phyloP scores from a whole-genome alignment of 2,888 invertebrate species.

The Drosophila peninsularis region DNA sequence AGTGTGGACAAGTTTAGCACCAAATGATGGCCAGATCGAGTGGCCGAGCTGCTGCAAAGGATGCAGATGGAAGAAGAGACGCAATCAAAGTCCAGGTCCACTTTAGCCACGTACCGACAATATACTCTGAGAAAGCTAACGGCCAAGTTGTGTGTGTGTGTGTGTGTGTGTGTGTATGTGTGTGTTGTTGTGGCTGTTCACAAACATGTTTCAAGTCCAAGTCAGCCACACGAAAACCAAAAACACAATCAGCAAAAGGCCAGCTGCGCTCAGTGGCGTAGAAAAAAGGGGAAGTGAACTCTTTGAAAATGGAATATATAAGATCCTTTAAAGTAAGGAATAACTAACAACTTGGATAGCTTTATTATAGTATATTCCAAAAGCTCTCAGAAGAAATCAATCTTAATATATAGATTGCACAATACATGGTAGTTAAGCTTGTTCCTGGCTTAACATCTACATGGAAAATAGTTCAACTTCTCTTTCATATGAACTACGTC shows the following conservation, averaged over 20 bases:
- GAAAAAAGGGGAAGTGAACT: neutral
- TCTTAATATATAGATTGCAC: neutral
- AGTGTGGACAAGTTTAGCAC: conserved; percentile 77
- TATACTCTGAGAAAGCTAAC: conserved; percentile 63
- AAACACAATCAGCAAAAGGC: conserved; percentile 47
- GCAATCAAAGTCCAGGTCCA: conserved; percentile 15
- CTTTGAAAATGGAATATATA: too few relatives aligned
- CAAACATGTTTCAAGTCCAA: conserved; percentile 69
- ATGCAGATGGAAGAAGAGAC: conserved; percentile 25
- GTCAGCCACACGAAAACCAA: conserved; percentile 57
- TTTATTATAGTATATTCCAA: too few relatives aligned
- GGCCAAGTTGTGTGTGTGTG: conserved; percentile 30
- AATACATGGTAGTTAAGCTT: neutral
- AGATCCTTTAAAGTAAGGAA: too few relatives aligned
- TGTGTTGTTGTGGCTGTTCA: conserved; percentile 22
- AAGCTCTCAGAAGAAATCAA: too few relatives aligned
- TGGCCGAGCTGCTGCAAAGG: conserved; percentile 14
- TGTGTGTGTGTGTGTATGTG: conserved; percentile 11
- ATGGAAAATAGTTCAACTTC: neutral
- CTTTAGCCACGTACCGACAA: conserved; percentile 35
- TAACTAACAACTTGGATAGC: too few relatives aligned
- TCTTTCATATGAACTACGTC: conserved; percentile 13
- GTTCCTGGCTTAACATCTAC: neutral
- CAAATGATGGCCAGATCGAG: conserved; percentile 57
- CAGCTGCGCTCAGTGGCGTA: conserved; percentile 45